Evolutionary conservation across 2,797 vertebrate genomes (phyloP), one percentile per base, ranked within the genome.

Genomic region (Cynodonichthys magdalenae): DNA sequence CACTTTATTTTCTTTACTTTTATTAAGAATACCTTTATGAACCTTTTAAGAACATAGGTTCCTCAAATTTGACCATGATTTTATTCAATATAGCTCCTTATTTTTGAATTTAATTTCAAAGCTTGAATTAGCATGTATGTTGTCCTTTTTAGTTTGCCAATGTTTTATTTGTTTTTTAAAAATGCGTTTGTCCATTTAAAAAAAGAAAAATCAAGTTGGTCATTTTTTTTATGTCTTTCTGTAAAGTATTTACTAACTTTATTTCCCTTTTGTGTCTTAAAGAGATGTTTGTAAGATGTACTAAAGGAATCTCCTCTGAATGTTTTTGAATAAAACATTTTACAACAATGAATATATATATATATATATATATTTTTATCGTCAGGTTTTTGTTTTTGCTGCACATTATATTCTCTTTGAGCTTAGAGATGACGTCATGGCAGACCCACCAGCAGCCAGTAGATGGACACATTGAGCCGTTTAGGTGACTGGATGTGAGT

Each of bases 241-340:
- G 69, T 87, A 72, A 88, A 84, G 55, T 36, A 81, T 68, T 74
- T 42, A 64, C 63, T 52, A 63, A 50, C 18, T 74, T 79, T 72
- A 48, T 80, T 60, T 28, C 56, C 59, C 72, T 57, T 81, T 66
- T 86, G 68, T 86, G 71, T 20, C 18, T 83, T 71, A 74, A 72
- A 56, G 75, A 82, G 69, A 86, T 71, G 66, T 90, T 90, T 88
- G 87, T 89, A 87, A 89, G 74, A 82, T 85, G 85, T 66, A 75
- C 77, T 76, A 75, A 77, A 85, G 67, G 63, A 81, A 75, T 86
- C 74, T 85, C 84, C 65, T 68, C 74, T 69, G 78, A 77, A 86
- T 29, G 63, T 81, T 87, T 85, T 90, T 87, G 73, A 90, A 90
- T 88, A 89, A 92, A 91, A 83, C 71, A 48, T 87, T 90, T 90